Base-by-base conservation (phyloP, 1,140 invertebrate species). In the Calephelis nemesis region DNA sequence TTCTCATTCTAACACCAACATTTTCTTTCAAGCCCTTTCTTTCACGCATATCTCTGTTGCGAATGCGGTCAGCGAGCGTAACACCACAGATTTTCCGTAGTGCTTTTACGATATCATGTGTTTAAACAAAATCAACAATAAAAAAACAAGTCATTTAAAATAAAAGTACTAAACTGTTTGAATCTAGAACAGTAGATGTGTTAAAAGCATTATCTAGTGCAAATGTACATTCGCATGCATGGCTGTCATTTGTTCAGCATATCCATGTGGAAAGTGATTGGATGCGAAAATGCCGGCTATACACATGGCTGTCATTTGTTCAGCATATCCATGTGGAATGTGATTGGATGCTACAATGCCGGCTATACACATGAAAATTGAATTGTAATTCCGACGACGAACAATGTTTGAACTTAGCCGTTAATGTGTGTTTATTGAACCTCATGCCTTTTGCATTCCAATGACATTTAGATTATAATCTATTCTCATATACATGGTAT, bases 191-290 rank as follows among this genome's bases (percentile, higher is more conserved):
- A 15, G 49, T n/a, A 52, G 49, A 52, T 52, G 7, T 15, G 49
- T 15, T 52, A 52, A 52, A 52, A 52, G 49, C 49, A 52, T 52
- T 52, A 7, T 15, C 49, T 11, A 52, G n/a, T 52, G 15, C 7
- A 52, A 52, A 52, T 52, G 49, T 15, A 52, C 50, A 52, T 52
- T 52, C 50, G 15, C 50, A 15, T 52, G 50, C 50, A 15, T 15
- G 50, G 13, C 50, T 52, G 50, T 52, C 50, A 52, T 52, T 52
- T 52, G 15, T 52, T 15, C 42, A 45, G 42, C 13, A 15, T 52
- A 52, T 52, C 15, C 50, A 52, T 52, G 50, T n/a, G 50, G 15
- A 52, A 52, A 19, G 50, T 52, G 50, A 52, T 52, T 52, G 8
- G 13, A 10, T 15, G 50, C 50, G 5, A 52, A 15, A 52, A 52